Evolutionary conservation across 1,140 invertebrate species (phyloP).

Genomic region (Platyscapa corneri): DNA sequence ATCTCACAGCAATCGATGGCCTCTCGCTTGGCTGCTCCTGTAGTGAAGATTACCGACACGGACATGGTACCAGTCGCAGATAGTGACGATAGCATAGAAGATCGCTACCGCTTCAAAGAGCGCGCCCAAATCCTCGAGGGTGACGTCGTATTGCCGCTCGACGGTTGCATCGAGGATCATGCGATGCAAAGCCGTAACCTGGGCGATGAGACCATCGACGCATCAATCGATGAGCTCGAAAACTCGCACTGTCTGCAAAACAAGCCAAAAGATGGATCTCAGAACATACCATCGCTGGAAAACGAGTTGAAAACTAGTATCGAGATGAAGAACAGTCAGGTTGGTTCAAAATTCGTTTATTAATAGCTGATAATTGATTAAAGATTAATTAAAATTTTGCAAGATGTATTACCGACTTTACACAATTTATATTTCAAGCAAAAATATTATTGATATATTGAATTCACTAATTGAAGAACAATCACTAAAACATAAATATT

Average conservation of each 20-base stretch:
- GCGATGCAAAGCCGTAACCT: conserved; percentile 71
- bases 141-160: conserved; percentile 69
- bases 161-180: conserved; percentile 70
- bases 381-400: too few relatives aligned
- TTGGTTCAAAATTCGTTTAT: conserved; percentile 43
- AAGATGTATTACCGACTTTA: too few relatives aligned
- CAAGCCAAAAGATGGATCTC: conserved; percentile 72
- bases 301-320: conserved; percentile 68
- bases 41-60: conserved; percentile 71
- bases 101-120: conserved; percentile 64
- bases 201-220: conserved; percentile 63
- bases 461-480: too few relatives aligned
- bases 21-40: conserved; percentile 68
- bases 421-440: too few relatives aligned
- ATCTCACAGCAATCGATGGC: conserved; percentile 66
- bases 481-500: too few relatives aligned
- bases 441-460: too few relatives aligned
- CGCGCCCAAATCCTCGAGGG: conserved; percentile 68
- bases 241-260: conserved; percentile 73
- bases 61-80: conserved; percentile 71
- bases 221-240: conserved; percentile 64
- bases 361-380: too few relatives aligned
- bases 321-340: conserved; percentile 81
- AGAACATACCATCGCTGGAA: conserved; percentile 35
- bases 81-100: conserved; percentile 72